These are phyloP conservation scores for Trachymyrmex septentrionalis DNA, from an alignment of 1,140 invertebrate genomes.

Conservation along the genomic window DNA sequence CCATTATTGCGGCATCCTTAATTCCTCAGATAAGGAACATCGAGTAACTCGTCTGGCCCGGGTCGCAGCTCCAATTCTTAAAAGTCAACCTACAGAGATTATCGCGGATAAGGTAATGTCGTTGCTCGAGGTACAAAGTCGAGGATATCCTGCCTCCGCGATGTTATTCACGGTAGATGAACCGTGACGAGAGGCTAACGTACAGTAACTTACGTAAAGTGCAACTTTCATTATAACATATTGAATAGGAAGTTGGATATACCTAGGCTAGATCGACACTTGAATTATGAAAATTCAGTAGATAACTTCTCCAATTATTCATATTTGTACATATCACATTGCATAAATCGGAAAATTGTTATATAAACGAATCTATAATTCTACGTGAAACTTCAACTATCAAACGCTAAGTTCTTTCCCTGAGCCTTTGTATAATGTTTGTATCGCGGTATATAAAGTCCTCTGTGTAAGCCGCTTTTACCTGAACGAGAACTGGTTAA, in stretches of 20 bases:
- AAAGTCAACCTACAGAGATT: slow-evolving; percentile 70
- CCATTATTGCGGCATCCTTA: slow-evolving; percentile 67
- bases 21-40: slow-evolving; percentile 74
- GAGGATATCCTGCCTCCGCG: slow-evolving; percentile 40
- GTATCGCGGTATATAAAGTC: slow-evolving; percentile 62
- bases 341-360: neutral
- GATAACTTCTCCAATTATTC: slow-evolving; percentile 3
- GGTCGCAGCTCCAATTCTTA: slow-evolving; percentile 59
- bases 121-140: slow-evolving; percentile 62
- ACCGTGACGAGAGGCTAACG: slow-evolving; percentile 43
- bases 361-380: slow-evolving; percentile 7
- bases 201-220: neutral
- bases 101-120: slow-evolving; percentile 64
- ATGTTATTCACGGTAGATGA: slow-evolving; percentile 71
- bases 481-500: slow-evolving; percentile 62
- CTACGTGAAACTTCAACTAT: neutral
- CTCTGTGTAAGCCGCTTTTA: slow-evolving; percentile 65
- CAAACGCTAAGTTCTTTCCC: neutral
- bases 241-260: slow-evolving; percentile 12
- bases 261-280: neutral
- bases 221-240: neutral
- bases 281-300: neutral
- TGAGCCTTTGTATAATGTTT: slow-evolving; percentile 55
- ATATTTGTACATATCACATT: neutral
- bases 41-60: slow-evolving; percentile 56